These are phyloP conservation scores for Tuberolachnus salignus DNA, from an alignment of 2,888 invertebrate genomes.

Conservation along the genomic window DNA sequence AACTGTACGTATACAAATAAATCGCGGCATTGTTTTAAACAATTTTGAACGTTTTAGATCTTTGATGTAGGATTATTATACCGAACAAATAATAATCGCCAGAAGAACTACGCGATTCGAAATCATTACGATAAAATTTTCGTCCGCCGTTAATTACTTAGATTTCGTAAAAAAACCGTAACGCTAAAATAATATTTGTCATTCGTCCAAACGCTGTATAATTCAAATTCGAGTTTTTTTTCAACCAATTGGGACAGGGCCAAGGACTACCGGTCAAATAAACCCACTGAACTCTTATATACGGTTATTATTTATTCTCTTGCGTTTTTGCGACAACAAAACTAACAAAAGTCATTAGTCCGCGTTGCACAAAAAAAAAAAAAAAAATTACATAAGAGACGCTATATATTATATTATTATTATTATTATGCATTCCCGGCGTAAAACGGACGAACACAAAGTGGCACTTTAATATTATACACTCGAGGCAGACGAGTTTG, in stretches of 20 bases:
- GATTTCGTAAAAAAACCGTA: conserved; percentile 3
- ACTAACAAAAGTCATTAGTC: neutral
- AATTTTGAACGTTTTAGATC: too few relatives aligned
- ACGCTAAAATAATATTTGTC: neutral
- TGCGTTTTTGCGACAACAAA: neutral
- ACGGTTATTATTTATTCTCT: conserved; percentile 2
- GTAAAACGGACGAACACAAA: too few relatives aligned
- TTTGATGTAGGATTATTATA: neutral
- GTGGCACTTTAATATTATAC: too few relatives aligned
- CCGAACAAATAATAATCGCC: neutral
- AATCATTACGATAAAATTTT: neutral
- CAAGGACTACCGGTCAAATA: conserved; percentile 24
- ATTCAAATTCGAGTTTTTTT: neutral
- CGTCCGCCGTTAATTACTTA: neutral
- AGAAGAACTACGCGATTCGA: neutral
- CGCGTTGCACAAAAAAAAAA: neutral
- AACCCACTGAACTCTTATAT: conserved; percentile 3
- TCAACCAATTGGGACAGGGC: conserved; percentile 19
- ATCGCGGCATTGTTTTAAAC: too few relatives aligned
- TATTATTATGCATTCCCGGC: neutral
- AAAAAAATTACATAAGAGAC: conserved; percentile 11
- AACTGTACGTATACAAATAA: too few relatives aligned
- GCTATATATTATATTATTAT: neutral
- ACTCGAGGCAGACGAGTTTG: neutral
- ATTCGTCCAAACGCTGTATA: conserved; percentile 7